phyloP scores from a whole-genome alignment of 1,140 invertebrate species.

The Chymomyza costata region DNA sequence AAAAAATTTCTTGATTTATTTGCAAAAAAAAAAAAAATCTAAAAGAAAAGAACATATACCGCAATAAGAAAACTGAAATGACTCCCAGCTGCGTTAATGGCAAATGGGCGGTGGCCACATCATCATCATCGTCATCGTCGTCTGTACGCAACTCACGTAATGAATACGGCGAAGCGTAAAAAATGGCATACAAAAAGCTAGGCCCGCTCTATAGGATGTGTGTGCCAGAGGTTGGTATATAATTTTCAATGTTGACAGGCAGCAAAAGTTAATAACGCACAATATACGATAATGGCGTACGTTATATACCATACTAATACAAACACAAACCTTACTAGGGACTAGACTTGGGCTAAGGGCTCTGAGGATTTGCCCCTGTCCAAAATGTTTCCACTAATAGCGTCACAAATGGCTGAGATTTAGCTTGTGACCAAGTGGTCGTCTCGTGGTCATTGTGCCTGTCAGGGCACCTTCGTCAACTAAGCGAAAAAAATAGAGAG shows the following conservation, averaged over 20 bases:
- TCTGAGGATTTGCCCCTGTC: not conserved
- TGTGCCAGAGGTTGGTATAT: constrained; percentile 55
- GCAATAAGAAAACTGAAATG: constrained; percentile 34
- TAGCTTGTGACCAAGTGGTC: constrained; percentile 24
- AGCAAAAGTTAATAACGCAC: constrained; percentile 69
- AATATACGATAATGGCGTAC: constrained; percentile 58
- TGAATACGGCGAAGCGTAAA: constrained; percentile 64
- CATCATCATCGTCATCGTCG: constrained; percentile 10
- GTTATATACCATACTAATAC: constrained; percentile 22
- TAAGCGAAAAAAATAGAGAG: not conserved
- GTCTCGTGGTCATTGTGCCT: constrained; percentile 24
- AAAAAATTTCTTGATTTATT: constrained; percentile 72
- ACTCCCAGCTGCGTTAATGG: constrained; percentile 64
- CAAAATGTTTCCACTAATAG: constrained; percentile 33
- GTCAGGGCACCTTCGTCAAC: constrained; percentile 31
- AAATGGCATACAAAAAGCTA: constrained; percentile 37
- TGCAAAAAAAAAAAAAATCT: constrained; percentile 35
- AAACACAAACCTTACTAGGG: constrained; percentile 5
- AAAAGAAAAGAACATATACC: constrained; percentile 14
- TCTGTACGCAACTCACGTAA: constrained; percentile 66
- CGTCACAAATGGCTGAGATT: constrained; percentile 66
- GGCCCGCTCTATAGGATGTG: no score
- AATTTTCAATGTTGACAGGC: constrained; percentile 67
- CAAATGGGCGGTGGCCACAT: constrained; percentile 11
- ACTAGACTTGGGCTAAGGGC: not conserved